These are phyloP conservation scores for Danaus plexippus DNA, from an alignment of 1,140 invertebrate genomes.

Conservation along the genomic window DNA sequence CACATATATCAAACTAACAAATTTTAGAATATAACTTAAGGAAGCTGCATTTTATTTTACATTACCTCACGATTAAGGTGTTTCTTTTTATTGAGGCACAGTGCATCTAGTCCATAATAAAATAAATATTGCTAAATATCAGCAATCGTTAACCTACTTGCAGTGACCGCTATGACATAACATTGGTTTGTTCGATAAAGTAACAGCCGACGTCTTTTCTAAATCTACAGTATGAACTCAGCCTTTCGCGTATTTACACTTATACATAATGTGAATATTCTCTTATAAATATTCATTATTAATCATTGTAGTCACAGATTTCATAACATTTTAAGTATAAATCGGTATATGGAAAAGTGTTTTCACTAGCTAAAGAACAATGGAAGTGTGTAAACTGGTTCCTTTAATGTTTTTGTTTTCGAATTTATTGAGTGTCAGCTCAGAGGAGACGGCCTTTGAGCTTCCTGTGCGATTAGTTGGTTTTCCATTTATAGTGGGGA, in stretches of 20 bases:
- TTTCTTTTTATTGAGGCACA: too few relatives aligned
- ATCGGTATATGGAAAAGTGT: neutral
- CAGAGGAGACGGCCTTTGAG: slow-evolving; percentile 72
- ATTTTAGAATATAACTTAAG: too few relatives aligned
- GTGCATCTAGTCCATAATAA: too few relatives aligned
- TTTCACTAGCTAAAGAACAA: neutral
- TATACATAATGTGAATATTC: slow-evolving; percentile 3
- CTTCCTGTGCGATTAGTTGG: slow-evolving; percentile 86
- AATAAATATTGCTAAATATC: slow-evolving; percentile 1
- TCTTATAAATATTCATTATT: slow-evolving; percentile 3
- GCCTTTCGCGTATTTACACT: slow-evolving; percentile 12
- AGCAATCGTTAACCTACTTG: slow-evolving; percentile 21
- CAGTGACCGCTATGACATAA: slow-evolving; percentile 27
- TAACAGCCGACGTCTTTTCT: slow-evolving; percentile 15
- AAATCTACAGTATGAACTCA: slow-evolving; percentile 12
- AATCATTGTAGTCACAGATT: slow-evolving; percentile 1
- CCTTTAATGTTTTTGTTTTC: slow-evolving; percentile 23
- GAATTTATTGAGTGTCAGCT: slow-evolving; percentile 22
- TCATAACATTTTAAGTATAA: slow-evolving; percentile 11
- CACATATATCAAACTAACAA: too few relatives aligned
- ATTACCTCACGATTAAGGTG: too few relatives aligned
- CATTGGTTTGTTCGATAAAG: slow-evolving; percentile 21
- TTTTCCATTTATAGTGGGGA: slow-evolving; percentile 84
- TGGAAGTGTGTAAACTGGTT: slow-evolving; percentile 11
- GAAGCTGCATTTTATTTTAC: too few relatives aligned